Conservation (phyloP, 2,888 invertebrate species). For the Euplexia lucipara region DNA sequence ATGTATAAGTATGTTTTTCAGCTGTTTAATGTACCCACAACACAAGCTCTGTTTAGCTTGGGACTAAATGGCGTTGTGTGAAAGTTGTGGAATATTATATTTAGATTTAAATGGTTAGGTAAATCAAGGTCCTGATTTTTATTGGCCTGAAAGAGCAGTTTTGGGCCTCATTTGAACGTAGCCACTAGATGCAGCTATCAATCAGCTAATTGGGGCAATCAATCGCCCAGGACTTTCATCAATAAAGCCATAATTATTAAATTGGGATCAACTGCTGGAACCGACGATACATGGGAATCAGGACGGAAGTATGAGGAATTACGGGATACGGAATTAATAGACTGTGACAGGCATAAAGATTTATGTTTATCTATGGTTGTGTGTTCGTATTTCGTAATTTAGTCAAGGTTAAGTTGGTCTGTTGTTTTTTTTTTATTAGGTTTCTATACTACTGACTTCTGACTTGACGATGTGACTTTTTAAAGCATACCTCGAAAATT, state of each 20-base stretch:
- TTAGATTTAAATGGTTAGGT: too few relatives aligned
- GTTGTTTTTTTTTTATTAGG: too few relatives aligned
- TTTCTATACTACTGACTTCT: too few relatives aligned
- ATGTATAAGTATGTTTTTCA: too few relatives aligned
- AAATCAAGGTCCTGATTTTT: background rate
- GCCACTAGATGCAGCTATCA: slow-evolving; percentile 18
- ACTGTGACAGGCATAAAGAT: slow-evolving; percentile 34
- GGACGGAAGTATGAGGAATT: slow-evolving; percentile 58
- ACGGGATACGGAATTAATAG: slow-evolving; percentile 47
- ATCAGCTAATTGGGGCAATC: slow-evolving; percentile 64
- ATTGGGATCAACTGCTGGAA: slow-evolving; percentile 71
- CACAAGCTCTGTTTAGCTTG: too few relatives aligned
- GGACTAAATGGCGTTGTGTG: too few relatives aligned
- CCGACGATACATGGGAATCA: slow-evolving; percentile 56
- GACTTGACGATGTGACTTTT: too few relatives aligned
- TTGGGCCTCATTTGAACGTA: background rate
- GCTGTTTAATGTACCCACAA: too few relatives aligned
- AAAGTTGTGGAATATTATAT: too few relatives aligned
- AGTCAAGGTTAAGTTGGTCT: background rate
- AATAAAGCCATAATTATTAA: slow-evolving; percentile 77
- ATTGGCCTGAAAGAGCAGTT: background rate
- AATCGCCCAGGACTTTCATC: slow-evolving; percentile 67
- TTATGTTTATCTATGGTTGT: slow-evolving; percentile 23
- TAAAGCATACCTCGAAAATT: too few relatives aligned
- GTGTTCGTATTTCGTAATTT: background rate